phyloP scores from a whole-genome alignment of 2,888 invertebrate species.

The Oasisia sp. region DNA sequence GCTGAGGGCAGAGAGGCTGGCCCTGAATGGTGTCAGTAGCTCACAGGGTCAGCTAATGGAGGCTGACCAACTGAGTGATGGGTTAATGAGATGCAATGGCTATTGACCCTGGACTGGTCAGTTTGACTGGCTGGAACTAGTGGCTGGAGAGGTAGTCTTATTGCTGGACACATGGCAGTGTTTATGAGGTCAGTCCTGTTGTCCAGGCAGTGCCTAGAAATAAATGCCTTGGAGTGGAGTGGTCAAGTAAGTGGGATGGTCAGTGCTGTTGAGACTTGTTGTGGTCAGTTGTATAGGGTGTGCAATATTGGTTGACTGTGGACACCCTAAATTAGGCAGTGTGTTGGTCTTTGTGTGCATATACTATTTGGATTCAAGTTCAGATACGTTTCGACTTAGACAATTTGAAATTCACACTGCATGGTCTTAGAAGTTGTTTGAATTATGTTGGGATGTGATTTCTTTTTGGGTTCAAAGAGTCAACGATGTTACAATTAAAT shows the following conservation, averaged over 20 bases:
- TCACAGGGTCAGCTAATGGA: background rate
- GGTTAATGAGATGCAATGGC: too few relatives aligned
- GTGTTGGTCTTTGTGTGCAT: background rate
- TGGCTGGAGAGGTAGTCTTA: background rate
- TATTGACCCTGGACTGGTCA: too few relatives aligned
- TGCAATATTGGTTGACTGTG: background rate
- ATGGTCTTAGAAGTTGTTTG: background rate
- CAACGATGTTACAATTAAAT: background rate
- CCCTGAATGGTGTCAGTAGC: background rate
- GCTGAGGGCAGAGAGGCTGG: background rate
- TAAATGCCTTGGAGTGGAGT: background rate
- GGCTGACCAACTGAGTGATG: background rate
- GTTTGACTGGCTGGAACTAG: background rate
- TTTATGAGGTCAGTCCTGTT: background rate
- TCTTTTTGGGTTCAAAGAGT: background rate
- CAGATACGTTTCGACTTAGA: background rate
- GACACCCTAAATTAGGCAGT: background rate
- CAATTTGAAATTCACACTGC: background rate
- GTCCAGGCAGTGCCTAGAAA: background rate
- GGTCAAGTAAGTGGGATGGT: background rate
- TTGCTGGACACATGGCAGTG: background rate
- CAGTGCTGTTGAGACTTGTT: background rate
- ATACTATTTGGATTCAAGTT: background rate
- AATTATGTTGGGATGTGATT: background rate
- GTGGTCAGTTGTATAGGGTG: background rate